These are phyloP conservation scores for Hypomesus transpacificus DNA, from an alignment of 2,113 vertebrate genomes.

Conservation along the genomic window DNA sequence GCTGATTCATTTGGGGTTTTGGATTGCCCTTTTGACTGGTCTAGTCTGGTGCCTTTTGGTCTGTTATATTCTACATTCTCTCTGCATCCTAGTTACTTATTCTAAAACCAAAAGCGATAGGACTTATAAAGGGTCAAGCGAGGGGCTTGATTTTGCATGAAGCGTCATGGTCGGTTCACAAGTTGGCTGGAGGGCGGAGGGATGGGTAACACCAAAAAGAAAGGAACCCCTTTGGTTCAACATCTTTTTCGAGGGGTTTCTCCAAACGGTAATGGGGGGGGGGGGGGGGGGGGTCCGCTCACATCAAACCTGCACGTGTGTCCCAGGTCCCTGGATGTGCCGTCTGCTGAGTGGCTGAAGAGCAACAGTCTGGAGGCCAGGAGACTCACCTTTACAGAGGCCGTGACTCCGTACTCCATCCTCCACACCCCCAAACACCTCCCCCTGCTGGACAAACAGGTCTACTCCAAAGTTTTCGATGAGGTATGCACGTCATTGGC, in stretches of 20 bases:
- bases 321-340: constrained; percentile 58
- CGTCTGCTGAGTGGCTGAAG: constrained; percentile 73
- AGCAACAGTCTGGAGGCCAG: constrained; percentile 69
- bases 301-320: neutral
- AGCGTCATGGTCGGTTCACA: too few species aligned
- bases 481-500: constrained; percentile 59
- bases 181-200: too few species aligned
- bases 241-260: neutral
- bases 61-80: too few species aligned
- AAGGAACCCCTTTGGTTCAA: too few species aligned
- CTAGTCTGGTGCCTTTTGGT: too few species aligned
- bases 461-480: constrained; percentile 74
- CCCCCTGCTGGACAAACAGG: constrained; percentile 73
- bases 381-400: constrained; percentile 75
- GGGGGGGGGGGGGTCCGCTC: neutral
- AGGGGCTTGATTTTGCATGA: too few species aligned
- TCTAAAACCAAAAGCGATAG: too few species aligned
- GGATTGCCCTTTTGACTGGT: too few species aligned
- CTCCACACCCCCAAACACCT: constrained; percentile 63
- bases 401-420: constrained; percentile 60
- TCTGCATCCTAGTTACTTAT: too few species aligned
- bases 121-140: too few species aligned
- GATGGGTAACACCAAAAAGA: too few species aligned
- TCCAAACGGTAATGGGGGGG: neutral
- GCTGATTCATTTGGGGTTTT: too few species aligned